Evolutionary conservation across 2,888 invertebrate genomes (phyloP), one percentile per base, ranked within the genome.

Genomic region (Apoda limacodes): DNA sequence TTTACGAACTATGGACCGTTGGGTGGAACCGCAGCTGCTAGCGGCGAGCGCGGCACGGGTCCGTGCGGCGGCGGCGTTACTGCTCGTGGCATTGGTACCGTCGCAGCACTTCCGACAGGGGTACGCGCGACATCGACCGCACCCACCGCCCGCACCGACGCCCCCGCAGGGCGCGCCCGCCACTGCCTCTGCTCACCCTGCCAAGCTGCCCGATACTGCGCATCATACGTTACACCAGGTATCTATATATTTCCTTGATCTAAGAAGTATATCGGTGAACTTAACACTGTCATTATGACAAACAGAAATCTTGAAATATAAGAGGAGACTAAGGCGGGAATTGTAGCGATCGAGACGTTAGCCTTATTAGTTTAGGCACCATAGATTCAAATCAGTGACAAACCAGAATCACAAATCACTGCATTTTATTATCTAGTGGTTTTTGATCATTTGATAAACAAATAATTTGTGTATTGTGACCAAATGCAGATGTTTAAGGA

Each of bases 71-170:
- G 95, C 96, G 12, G 95, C 95, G 15, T 88, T 91, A 57, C 83
- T 97, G 34, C 80, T 97, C 40, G 93, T 96, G 13, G 92, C 95
- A 5, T 74, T 97, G 43, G 94, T 97, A 35, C 96, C 96, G 2
- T 94, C 92, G 54, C 88, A 90, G 40, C 91, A 92, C 57, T 96
- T 96, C 80, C 85, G 95, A 34, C 92, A 95, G 48, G 91, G 92
- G 20, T 95, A 92, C 71, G 42, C 23, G 70, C 75, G 20, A 43
- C 38, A 80, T 71, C 44, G 70, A 70, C 59, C 70, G 82, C 75
- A 28, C 68, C 67, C 51, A 81, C 80, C 14, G 58, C 67, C 40
- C 81, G 61, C 50, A 69, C 52, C 50, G 78, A 60, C 64, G 80
- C 71, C 37, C 75, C 7, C 43, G 83, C 51, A 45, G 82, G 61